Base-by-base conservation (phyloP, 2,797 vertebrate genomes). In the Hoplostethus atlanticus region DNA sequence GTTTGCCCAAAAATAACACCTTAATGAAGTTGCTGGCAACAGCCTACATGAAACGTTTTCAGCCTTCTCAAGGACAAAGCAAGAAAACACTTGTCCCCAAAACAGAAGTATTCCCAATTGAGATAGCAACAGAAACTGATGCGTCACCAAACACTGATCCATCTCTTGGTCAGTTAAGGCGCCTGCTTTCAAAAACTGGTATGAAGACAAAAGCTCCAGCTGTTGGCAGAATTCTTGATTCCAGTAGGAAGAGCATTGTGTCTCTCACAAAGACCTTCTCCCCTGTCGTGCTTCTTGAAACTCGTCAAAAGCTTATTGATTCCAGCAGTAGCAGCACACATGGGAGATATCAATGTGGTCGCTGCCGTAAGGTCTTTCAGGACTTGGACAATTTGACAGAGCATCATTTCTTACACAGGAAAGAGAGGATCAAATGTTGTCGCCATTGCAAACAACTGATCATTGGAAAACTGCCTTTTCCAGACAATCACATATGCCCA, bases 211-310 rank as follows among this genome's bases (percentile, higher is more conserved):
- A 92, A 79, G 77, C 86, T 16, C 87, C 89, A 16, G 85, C 89
- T 2, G 84, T 92, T 64, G 84, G 86, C 55, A 89, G 48, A 73
- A 82, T 92, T 58, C 78, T 93, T 15, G 85, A 91, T 51, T 87
- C 75, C 21, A 90, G 87, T 80, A 94, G 67, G 64, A 91, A 89
- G 61, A 91, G 71, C 51, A 86, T 94, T 56, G 90, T 94, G 16
- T 93, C 91, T 28, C 83, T 95, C 21, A 94, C 91, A 1, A 94
- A 92, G 81, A 90, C 88, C 54, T 90, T 95, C 28, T 95, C 92
- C 6, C 95, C 95, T n/a, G 93, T 96, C 53, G 94, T 96, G 25
- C 86, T 93, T 56, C 93, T 96, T 25, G 94, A 94, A 81, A 95
- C 95, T 0, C 94, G 93, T 34, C 94, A 95, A 63, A 94, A 92